Base-by-base conservation (phyloP, 2,888 invertebrate genomes). In the Cantharis flavilabris region DNA sequence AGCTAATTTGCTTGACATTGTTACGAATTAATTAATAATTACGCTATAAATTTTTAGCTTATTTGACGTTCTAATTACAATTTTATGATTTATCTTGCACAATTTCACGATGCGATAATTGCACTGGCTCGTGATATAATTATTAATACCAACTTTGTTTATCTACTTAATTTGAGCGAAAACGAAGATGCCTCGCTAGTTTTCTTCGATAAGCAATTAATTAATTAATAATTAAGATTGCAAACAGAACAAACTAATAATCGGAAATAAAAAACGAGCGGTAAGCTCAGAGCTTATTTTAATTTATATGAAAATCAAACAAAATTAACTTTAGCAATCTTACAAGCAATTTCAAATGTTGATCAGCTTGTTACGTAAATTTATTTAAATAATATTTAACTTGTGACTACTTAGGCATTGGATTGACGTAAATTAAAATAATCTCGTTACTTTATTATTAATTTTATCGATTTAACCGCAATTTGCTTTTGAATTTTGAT, bases 321-420 rank as follows among this genome's bases (percentile, higher is more conserved):
- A 76, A 72, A 76, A 74, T 69, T 79, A 75, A 77, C 77, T 75
- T 72, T 77, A 62, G 71, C 76, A 72, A 78, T 79, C 69, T 75
- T 77, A 69, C 76, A 80, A 78, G 77, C 80, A 80, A 81, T 77
- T 79, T 79, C 73, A 76, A 81, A 79, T 76, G 80, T 80, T 76
- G 79, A 79, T 80, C 79, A 78, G 71, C 77, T 79, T 79, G 80
- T 81, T 78, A 80, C 77, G 71, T 80, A 78, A 78, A 82, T 82
- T 81, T 80, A 82, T 81, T 81, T 76, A 80, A 81, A 82, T 80
- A 80, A 82, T 81, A 75, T 75, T 75, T 77, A 80, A 77, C 79
- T 79, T 78, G 80, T 80, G 80, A 76, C 76, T 80, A 75, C 78
- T 79, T 81, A 80, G 80, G 77, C 62, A 67, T 72, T 62, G 18